phyloP scores from a whole-genome alignment of 2,113 vertebrate genomes.

The Cyprinus carpio region DNA sequence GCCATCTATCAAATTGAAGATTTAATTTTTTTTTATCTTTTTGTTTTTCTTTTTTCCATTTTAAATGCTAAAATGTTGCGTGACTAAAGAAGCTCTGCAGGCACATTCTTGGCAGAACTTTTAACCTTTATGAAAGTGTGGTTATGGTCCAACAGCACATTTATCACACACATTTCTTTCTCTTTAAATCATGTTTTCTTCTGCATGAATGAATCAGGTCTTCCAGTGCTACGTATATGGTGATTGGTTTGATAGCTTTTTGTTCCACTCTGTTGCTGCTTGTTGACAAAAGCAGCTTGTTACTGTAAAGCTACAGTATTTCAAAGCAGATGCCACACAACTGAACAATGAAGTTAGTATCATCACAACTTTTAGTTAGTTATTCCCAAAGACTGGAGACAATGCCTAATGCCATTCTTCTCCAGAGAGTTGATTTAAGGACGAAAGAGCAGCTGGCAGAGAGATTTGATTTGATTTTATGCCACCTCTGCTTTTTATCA shows the following conservation, averaged over 20 bases:
- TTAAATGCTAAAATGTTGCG: too few species aligned
- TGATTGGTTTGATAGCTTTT: neutral
- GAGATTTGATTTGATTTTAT: slow-evolving; percentile 43
- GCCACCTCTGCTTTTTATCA: neutral
- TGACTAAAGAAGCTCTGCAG: too few species aligned
- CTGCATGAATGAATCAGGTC: neutral
- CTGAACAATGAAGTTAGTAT: neutral
- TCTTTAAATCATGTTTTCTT: too few species aligned
- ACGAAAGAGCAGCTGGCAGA: slow-evolving; percentile 13
- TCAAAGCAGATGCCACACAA: neutral
- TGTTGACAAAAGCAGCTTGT: neutral
- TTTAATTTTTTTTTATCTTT: too few species aligned
- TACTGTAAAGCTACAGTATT: neutral
- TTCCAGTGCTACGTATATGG: neutral
- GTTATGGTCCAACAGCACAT: too few species aligned
- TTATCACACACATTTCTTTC: too few species aligned
- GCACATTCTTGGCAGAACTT: too few species aligned
- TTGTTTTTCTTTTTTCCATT: too few species aligned
- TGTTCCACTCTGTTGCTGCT: neutral
- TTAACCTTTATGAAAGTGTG: too few species aligned
- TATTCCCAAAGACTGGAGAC: neutral
- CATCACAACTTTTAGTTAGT: neutral
- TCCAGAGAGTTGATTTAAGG: slow-evolving; percentile 15
- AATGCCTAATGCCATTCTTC: neutral
- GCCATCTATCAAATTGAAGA: too few species aligned